phyloP scores from a whole-genome alignment of 2,113 vertebrate genomes.

The Channa maculata region DNA sequence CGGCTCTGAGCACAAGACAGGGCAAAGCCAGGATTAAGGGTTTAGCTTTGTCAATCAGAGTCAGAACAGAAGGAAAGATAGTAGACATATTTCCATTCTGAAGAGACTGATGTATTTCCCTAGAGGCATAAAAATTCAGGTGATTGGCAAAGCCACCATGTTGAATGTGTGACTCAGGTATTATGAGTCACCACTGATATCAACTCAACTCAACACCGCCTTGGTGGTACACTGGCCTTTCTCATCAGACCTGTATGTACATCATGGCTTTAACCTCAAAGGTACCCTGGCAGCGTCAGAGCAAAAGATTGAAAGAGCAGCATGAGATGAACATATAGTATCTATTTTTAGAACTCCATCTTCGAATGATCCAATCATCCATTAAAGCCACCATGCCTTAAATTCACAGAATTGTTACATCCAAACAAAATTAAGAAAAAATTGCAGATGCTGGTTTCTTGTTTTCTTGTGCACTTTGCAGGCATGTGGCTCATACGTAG shows the following conservation, averaged over 20 bases:
- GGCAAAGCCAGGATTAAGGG: conserved; percentile 74
- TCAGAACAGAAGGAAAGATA: conserved; percentile 46
- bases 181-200: conserved; percentile 68
- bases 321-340: conserved; percentile 28
- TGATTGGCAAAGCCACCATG: conserved; percentile 42
- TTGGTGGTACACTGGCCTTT: conserved; percentile 11
- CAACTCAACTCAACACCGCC: conserved; percentile 58
- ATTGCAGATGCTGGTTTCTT: background rate
- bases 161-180: conserved; percentile 62
- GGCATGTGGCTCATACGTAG: background rate
- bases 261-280: conserved; percentile 50
- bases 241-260: conserved; percentile 44
- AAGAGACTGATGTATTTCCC: conserved; percentile 43
- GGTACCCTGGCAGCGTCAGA: conserved; percentile 5
- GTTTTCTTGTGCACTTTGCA: conserved; percentile 3
- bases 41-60: conserved; percentile 74
- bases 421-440: background rate
- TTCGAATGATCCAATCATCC: conserved; percentile 4
- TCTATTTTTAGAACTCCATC: background rate
- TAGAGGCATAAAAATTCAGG: conserved; percentile 50
- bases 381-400: background rate
- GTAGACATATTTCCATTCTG: conserved; percentile 60
- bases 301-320: conserved; percentile 23
- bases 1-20: conserved; percentile 62
- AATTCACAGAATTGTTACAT: background rate